Conservation (phyloP, 2,888 invertebrate genomes). For the Zeuzera pyrina region DNA sequence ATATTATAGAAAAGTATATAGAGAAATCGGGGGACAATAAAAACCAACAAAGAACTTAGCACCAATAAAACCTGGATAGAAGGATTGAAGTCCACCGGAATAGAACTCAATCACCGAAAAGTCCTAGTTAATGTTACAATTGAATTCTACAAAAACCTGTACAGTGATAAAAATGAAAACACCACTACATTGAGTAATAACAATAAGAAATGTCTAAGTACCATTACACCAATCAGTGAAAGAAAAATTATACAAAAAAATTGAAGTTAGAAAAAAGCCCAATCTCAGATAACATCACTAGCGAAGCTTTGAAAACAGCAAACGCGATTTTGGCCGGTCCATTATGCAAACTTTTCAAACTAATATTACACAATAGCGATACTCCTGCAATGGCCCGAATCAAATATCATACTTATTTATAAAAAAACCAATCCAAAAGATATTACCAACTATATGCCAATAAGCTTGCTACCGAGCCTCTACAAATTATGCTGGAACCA, state of each 20-base stretch:
- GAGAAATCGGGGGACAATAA: slow-evolving; percentile 1
- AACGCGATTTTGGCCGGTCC: background rate
- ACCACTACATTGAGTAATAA: background rate
- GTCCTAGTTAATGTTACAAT: background rate
- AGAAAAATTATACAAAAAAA: slow-evolving; percentile 3
- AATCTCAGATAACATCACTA: slow-evolving; percentile 4
- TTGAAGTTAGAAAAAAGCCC: slow-evolving; percentile 8
- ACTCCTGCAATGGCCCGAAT: background rate
- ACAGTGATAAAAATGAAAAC: background rate
- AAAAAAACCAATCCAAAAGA: background rate
- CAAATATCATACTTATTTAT: background rate
- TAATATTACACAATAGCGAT: background rate
- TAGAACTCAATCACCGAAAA: background rate
- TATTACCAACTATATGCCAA: background rate
- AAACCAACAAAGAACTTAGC: slow-evolving; percentile 1
- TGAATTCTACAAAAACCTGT: too few species aligned
- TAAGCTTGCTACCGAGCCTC: too few species aligned
- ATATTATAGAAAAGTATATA: background rate
- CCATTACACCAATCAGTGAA: background rate
- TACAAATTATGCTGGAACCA: background rate
- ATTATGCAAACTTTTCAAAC: background rate
- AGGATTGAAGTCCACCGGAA: background rate
- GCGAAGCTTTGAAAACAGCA: slow-evolving; percentile 5
- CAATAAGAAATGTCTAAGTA: background rate
- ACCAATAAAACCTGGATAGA: slow-evolving; percentile 2